These are phyloP conservation scores for Drosophila yooni DNA, from an alignment of 2,888 invertebrate genomes.

Conservation along the genomic window DNA sequence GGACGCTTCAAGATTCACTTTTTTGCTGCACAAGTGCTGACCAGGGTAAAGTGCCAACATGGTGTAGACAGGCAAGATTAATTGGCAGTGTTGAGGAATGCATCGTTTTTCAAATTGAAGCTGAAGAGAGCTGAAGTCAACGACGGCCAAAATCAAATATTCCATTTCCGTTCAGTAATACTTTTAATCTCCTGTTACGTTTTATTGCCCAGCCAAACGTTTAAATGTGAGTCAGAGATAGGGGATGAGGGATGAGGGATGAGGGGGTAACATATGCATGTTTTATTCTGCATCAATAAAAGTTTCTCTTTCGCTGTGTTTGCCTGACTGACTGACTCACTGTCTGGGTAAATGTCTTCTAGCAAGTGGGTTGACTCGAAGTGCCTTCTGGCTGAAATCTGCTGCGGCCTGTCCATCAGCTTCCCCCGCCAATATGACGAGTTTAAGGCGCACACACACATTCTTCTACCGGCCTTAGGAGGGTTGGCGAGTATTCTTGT, in stretches of 20 bases:
- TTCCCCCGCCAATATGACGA: slow-evolving; percentile 17
- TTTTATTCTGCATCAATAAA: slow-evolving; percentile 74
- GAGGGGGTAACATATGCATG: slow-evolving; percentile 52
- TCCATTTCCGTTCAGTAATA: slow-evolving; percentile 75
- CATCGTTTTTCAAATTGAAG: slow-evolving; percentile 27
- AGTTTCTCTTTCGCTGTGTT: slow-evolving; percentile 44
- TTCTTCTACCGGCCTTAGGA: slow-evolving; percentile 11
- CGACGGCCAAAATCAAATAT: slow-evolving; percentile 64
- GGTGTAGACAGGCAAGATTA: slow-evolving; percentile 41
- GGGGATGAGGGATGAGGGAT: too few relatives aligned
- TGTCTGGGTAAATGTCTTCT: slow-evolving; percentile 31
- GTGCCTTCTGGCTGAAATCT: slow-evolving; percentile 47
- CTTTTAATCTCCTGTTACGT: slow-evolving; percentile 72
- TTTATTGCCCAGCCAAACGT: slow-evolving; percentile 56
- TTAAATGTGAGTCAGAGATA: slow-evolving; percentile 1
- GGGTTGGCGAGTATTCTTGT: slow-evolving; percentile 15
- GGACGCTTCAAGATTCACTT: slow-evolving; percentile 17
- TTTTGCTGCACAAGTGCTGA: slow-evolving; percentile 46
- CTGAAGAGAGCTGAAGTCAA: slow-evolving; percentile 14
- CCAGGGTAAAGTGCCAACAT: slow-evolving; percentile 53
- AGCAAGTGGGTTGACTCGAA: slow-evolving; percentile 42
- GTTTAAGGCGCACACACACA: slow-evolving; percentile 21
- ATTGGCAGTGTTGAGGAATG: slow-evolving; percentile 50
- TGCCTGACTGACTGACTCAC: slow-evolving; percentile 12
- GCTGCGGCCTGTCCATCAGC: slow-evolving; percentile 21